Percentiles rank a stretch among this genome's conserved stretches.
Evolutionary conservation across 2,797 vertebrate species (phyloP).

Genomic region (Notoglanidium macrostoma): DNA sequence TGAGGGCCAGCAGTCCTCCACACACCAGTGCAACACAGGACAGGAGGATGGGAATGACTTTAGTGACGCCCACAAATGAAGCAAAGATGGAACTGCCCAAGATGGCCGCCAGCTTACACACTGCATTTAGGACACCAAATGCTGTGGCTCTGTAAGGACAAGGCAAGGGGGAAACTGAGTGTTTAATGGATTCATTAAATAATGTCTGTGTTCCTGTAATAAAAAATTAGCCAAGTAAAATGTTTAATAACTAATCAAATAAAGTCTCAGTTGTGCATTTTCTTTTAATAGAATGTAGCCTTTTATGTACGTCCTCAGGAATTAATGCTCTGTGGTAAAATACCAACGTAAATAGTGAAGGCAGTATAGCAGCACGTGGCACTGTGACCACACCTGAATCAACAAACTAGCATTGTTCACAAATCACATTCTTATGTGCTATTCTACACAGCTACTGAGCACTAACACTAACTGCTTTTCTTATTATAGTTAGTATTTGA

Average conservation of each 20-base stretch:
- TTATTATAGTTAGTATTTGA: neutral
- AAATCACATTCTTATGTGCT: too few species aligned
- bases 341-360: neutral
- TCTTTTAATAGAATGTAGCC: neutral
- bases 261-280: neutral
- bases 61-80: slow-evolving; percentile 89
- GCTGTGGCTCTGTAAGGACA: slow-evolving; percentile 84
- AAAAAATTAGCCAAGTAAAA: neutral
- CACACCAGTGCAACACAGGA: slow-evolving; percentile 86
- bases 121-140: slow-evolving; percentile 90
- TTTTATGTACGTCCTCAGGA: neutral
- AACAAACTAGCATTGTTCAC: neutral
- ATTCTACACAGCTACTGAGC: neutral
- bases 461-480: neutral
- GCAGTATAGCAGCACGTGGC: neutral
- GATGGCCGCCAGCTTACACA: slow-evolving; percentile 91
- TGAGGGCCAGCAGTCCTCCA: slow-evolving; percentile 88
- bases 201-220: neutral
- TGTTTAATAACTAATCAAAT: neutral
- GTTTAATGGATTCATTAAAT: neutral
- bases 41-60: slow-evolving; percentile 89
- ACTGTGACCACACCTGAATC: neutral
- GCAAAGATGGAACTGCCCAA: slow-evolving; percentile 93
- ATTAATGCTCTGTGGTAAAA: neutral
- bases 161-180: too few species aligned